These are phyloP conservation scores for Cheumatopsyche charites DNA, from an alignment of 1,140 invertebrate species.

Conservation along the genomic window DNA sequence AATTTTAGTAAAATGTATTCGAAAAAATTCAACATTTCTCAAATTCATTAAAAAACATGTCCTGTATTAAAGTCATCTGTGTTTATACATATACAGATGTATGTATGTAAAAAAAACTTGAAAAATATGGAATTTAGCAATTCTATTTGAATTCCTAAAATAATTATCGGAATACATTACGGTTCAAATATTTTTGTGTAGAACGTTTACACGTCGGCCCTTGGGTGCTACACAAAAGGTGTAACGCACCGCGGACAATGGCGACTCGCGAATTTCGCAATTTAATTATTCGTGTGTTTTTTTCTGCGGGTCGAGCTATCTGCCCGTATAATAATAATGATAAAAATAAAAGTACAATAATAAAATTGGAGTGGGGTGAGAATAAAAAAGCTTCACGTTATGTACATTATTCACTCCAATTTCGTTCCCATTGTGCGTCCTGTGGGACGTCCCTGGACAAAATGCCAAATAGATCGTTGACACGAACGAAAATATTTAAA, in stretches of 20 bases:
- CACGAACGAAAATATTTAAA: neutral
- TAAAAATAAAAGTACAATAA: neutral
- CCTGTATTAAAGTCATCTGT: no score
- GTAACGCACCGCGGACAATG: constrained; percentile 24
- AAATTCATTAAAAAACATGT: no score
- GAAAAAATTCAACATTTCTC: no score
- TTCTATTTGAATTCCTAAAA: no score
- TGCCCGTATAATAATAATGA: neutral
- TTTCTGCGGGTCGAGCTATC: neutral
- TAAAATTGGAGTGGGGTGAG: neutral
- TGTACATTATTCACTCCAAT: constrained; percentile 33
- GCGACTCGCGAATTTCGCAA: constrained; percentile 27
- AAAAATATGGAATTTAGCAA: no score
- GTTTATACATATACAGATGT: no score
- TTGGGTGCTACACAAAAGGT: constrained; percentile 11
- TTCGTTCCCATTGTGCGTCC: constrained; percentile 15
- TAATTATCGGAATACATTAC: no score
- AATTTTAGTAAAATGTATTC: no score
- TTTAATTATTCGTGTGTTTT: constrained; percentile 36
- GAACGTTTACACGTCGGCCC: neutral
- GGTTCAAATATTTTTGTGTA: no score
- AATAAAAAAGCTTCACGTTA: neutral
- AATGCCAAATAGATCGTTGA: constrained; percentile 26
- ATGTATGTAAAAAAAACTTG: no score
- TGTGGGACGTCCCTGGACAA: neutral